phyloP scores from a whole-genome alignment of 35 echinoderm and acorn worm genomes.

The Apostichopus parvimensis region DNA sequence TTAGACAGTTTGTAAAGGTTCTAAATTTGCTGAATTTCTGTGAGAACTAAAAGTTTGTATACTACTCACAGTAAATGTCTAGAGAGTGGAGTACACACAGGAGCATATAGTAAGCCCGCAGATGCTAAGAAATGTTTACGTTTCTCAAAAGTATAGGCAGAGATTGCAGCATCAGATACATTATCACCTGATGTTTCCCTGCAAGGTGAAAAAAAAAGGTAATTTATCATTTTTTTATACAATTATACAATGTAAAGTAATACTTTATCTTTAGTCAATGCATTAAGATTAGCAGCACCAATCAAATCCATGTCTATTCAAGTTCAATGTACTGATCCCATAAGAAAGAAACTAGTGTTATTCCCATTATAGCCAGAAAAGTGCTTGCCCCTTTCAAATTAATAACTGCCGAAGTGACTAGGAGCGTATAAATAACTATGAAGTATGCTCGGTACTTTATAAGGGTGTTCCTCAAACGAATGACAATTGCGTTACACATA shows the following conservation, averaged over 20 bases:
- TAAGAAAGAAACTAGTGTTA: too few relatives aligned
- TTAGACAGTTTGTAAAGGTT: not conserved
- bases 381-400: not conserved
- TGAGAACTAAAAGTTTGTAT: too few relatives aligned
- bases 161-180: not conserved
- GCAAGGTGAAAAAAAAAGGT: too few relatives aligned
- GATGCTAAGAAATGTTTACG: slow-evolving; percentile 13
- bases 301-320: too few relatives aligned
- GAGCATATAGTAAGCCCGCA: slow-evolving; percentile 6
- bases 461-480: too few relatives aligned
- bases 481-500: too few relatives aligned
- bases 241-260: too few relatives aligned
- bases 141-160: not conserved
- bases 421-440: not conserved
- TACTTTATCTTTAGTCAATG: too few relatives aligned
- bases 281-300: too few relatives aligned
- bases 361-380: too few relatives aligned
- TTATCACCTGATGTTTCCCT: not conserved
- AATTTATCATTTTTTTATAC: too few relatives aligned
- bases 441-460: not conserved
- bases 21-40: not conserved
- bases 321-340: too few relatives aligned
- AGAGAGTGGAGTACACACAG: slow-evolving; percentile 28
- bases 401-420: not conserved
- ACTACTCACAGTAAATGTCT: slow-evolving; percentile 30